Evolutionary conservation across 2,797 vertebrate species (phyloP).

Genomic region (Platyrinchus mystaceus): DNA sequence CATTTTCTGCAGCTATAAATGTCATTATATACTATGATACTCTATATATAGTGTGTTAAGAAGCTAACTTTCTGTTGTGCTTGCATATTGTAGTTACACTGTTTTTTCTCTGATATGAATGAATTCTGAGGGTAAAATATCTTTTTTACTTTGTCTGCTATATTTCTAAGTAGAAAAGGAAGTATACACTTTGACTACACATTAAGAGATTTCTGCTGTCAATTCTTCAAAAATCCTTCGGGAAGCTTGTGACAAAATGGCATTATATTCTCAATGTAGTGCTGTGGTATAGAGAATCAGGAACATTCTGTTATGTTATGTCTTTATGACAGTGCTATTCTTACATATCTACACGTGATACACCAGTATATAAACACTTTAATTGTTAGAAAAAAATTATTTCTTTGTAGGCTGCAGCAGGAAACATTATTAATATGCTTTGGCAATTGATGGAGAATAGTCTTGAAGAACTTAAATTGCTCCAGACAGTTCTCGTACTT

Average conservation of each 20-base stretch:
- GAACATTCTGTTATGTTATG: neutral
- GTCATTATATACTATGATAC: neutral
- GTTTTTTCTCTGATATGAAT: neutral
- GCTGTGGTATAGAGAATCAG: neutral
- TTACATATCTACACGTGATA: neutral
- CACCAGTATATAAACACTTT: neutral
- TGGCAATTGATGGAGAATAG: conserved; percentile 99
- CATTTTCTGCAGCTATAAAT: neutral
- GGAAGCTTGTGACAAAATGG: neutral
- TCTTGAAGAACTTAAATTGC: conserved; percentile 94
- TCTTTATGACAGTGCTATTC: neutral
- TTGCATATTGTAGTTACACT: neutral
- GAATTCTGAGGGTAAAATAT: neutral
- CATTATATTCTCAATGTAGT: neutral
- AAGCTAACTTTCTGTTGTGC: neutral
- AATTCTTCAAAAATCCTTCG: neutral
- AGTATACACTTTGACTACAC: neutral
- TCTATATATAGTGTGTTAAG: neutral
- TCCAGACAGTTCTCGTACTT: conserved; percentile 97
- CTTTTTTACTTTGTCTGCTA: neutral
- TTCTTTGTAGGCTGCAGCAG: conserved; percentile 88
- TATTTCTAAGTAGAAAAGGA: neutral
- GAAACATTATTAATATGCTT: conserved; percentile 99
- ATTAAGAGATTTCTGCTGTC: neutral
- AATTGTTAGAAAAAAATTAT: neutral